Base-by-base conservation (phyloP, 2,797 vertebrate genomes). In the Sebastes ruberrimus region DNA sequence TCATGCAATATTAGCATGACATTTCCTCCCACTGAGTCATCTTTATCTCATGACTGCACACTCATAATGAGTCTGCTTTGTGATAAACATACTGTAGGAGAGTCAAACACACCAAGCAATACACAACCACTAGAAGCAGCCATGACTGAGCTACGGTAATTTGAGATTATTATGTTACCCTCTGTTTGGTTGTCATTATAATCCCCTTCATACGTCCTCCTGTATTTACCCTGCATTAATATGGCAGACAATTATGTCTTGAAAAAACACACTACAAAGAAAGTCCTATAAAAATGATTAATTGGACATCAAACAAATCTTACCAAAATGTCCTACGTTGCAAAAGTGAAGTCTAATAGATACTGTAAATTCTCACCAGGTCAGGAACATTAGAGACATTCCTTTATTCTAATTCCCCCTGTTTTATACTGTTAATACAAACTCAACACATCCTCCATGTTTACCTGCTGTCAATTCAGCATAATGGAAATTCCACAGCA, bases 41-140 rank as follows among this genome's bases (percentile, higher is more conserved):
- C 53, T 52, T 80, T 56, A 67, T 46, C 72, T 64, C 71, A 65
- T 68, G 63, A 74, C 38, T 60, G 71, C 3, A 53, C 28, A 27
- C 65, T 74, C 59, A 53, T 53, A 16, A 32, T 69, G 71, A 64
- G 33, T 52, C 23, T 55, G 67, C 69, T 81, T 64, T 63, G 70
- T 71, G 76, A 30, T 71, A 6, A 65, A 5, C 52, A 18, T 27
- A 28, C 18, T 49, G 18, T 49, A 49, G 5, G 33, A 14, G 7
- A 62, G 60, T 28, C 23, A 35, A 59, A 64, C 33, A 46, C 18
- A 16, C 8, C 22, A 32, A 33, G 27, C 22, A 25, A 28, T 35
- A 42, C 32, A 49, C 23, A 11, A 18, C 7, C 33, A 9, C 18
- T 10, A 8, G 22, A 23, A 33, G 25, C 42, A 74, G 10, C 59